phyloP scores from a whole-genome alignment of 2,797 vertebrate genomes.

The Gymnothorax reevesii region DNA sequence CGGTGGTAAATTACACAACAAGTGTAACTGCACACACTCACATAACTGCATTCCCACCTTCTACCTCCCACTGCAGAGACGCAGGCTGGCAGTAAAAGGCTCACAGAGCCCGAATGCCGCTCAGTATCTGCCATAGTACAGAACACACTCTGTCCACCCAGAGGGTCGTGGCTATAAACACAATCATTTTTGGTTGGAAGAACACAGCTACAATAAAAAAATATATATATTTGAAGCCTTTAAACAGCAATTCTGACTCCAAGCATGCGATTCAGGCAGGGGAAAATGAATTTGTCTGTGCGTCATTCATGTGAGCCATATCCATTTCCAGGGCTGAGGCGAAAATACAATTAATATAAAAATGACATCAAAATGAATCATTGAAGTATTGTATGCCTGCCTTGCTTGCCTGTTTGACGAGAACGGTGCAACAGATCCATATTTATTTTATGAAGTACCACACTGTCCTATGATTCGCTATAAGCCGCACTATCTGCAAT shows the following conservation, averaged over 20 bases:
- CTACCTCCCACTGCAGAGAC: not conserved
- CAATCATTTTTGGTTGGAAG: not conserved
- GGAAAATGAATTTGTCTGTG: not conserved
- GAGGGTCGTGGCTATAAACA: not conserved
- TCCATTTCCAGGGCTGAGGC: not conserved
- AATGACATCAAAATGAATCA: not conserved
- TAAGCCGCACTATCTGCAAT: not conserved
- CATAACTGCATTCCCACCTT: not conserved
- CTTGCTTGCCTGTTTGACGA: not conserved
- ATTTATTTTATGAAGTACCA: constrained; percentile 6
- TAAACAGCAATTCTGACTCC: not conserved
- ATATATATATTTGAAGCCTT: not conserved
- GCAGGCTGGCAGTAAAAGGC: not conserved
- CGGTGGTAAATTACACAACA: not conserved
- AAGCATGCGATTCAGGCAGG: not conserved
- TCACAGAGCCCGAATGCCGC: not conserved
- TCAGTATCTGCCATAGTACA: not conserved
- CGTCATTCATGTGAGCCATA: not conserved
- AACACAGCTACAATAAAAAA: not conserved
- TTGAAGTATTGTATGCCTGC: not conserved
- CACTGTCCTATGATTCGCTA: not conserved
- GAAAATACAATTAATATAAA: not conserved
- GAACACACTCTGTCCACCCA: not conserved
- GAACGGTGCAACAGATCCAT: not conserved
- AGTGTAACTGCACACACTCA: not conserved